A percentile compares a stretch with the other conserved stretches of the same genome.
Conservation (phyloP, 2,113 vertebrate species). For the Triplophysa tibetana region DNA sequence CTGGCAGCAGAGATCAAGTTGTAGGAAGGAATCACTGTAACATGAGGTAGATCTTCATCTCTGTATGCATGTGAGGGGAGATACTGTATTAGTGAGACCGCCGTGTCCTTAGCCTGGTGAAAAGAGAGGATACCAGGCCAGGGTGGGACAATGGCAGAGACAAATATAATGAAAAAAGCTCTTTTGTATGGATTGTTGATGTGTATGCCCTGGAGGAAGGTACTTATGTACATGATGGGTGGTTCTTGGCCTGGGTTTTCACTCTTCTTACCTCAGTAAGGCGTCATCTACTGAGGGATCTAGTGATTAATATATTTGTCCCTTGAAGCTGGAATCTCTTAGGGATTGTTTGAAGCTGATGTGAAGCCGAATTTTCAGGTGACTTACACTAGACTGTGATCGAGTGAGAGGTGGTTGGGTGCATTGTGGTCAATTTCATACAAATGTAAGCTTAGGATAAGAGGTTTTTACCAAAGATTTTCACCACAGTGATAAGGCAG, state of each 20-base stretch:
- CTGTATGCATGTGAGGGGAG: conserved; percentile 32
- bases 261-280: conserved; percentile 67
- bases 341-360: conserved; percentile 66
- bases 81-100: conserved; percentile 55
- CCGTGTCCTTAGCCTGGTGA: conserved; percentile 60
- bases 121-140: conserved; percentile 64
- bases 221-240: conserved; percentile 70
- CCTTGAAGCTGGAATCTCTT: conserved; percentile 75
- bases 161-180: conserved; percentile 68
- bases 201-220: conserved; percentile 69
- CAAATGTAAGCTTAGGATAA: too few relatives aligned
- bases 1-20: conserved; percentile 49
- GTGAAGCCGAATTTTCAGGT: neutral
- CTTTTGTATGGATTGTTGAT: conserved; percentile 70
- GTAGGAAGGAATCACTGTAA: conserved; percentile 48
- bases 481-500: too few relatives aligned
- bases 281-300: conserved; percentile 64
- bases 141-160: conserved; percentile 67
- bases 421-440: too few relatives aligned
- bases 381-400: neutral
- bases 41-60: conserved; percentile 39
- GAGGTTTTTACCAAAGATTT: too few relatives aligned
- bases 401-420: too few relatives aligned
- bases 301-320: conserved; percentile 71
- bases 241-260: conserved; percentile 66